Base-by-base conservation (phyloP, 1,140 invertebrate species). In the Sipha flava region DNA sequence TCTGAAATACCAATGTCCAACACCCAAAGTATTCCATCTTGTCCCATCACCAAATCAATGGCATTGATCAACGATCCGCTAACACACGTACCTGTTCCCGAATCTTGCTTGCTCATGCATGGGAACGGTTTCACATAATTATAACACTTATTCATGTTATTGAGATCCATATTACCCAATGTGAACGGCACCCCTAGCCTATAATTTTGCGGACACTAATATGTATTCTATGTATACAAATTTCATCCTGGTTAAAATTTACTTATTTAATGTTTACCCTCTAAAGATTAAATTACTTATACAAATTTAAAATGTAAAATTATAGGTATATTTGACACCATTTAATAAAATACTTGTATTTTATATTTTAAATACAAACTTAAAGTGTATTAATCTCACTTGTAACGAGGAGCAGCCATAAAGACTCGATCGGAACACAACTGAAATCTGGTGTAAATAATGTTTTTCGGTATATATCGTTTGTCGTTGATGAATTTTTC, bases 1-100 rank as follows among this genome's bases (percentile, higher is more conserved):
- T 89, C 87, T 0, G 89, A 86, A 9, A 90, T 86, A 34, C 90
- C 90, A 1, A 86, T 86, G 80, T 90, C 89, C 45, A 91, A 83
- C 1, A 88, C 88, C 90, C 90, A 91, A 1, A 91, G 85, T 26
- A 87, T 85, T n/a, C 86, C 83, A 40, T 86, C 86, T 29, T 83
- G 83, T 83, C 90, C 89, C 18, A 90, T 82, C 66, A 87, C 88
- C 12, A 90, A 82, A 82, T 90, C 89, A 0, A 90, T 88, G 0
- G 87, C 89, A 16, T 88, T 89, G 66, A 90, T 88, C 3, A 90
- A 82, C 0, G 88, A 6, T 7, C 9, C 34, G 14, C 26, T 26
- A 3, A 5, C 66, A 26, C 66, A 6, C 2, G 40, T 3, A 1
- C 34, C 34, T n/a, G 23, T 6, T 5, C 3, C 23, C 7, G 26